A percentile compares a stretch with the other conserved stretches of the same genome.
These are phyloP conservation scores for Cossypha dichroa DNA, from an alignment of 2,797 vertebrate species.

Conservation along the genomic window DNA sequence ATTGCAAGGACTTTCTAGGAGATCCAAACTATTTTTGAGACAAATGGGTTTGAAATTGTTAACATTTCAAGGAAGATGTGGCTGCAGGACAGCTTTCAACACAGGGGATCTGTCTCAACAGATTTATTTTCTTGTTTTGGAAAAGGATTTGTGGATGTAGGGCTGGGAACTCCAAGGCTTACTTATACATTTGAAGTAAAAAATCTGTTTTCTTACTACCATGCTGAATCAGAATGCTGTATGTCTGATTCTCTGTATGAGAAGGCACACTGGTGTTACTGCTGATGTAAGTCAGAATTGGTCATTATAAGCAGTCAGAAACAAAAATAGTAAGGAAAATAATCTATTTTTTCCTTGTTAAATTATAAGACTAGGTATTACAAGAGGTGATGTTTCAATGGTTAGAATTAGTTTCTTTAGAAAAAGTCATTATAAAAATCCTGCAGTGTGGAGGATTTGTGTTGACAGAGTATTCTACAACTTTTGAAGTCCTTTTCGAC, in stretches of 20 bases:
- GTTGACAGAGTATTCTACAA: background rate
- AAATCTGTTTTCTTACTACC: background rate
- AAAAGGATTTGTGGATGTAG: background rate
- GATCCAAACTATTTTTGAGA: background rate
- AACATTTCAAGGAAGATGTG: background rate
- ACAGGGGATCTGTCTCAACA: background rate
- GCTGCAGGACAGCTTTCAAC: background rate
- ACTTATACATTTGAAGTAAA: background rate
- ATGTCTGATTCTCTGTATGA: background rate
- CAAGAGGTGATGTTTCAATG: background rate
- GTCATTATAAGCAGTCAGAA: background rate
- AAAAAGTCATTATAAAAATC: background rate
- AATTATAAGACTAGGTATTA: background rate
- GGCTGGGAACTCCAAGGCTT: background rate
- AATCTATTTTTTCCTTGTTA: background rate
- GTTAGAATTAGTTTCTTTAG: background rate
- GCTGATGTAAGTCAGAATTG: background rate
- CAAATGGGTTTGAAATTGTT: background rate
- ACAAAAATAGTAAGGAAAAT: background rate
- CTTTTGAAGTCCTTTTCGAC: background rate
- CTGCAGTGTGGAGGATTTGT: background rate
- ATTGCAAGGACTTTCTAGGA: background rate
- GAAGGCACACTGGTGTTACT: background rate
- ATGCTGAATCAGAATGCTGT: background rate
- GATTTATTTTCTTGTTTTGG: background rate